A percentile compares a stretch with the other conserved stretches of the same genome.
Conservation (phyloP, 2,797 vertebrate species). For the Lates japonicus region DNA sequence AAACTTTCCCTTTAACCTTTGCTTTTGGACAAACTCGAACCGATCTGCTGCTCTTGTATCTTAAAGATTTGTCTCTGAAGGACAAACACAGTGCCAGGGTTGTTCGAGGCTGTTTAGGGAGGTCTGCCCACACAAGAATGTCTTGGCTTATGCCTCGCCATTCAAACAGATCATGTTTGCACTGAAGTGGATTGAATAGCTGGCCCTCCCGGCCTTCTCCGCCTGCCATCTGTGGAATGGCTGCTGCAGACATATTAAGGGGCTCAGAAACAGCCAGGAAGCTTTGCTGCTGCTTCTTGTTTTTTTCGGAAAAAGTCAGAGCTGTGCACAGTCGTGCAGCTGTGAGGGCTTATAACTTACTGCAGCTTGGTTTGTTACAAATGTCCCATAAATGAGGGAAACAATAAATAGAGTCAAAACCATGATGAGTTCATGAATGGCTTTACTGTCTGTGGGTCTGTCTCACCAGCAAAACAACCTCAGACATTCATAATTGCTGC, state of each 20-base stretch:
- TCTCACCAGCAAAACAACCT: slow-evolving; percentile 32
- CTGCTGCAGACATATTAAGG: slow-evolving; percentile 68
- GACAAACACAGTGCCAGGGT: slow-evolving; percentile 73
- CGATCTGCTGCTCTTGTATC: slow-evolving; percentile 46
- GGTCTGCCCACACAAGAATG: slow-evolving; percentile 83
- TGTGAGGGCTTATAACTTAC: slow-evolving; percentile 42
- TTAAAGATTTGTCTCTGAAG: slow-evolving; percentile 52
- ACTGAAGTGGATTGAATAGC: slow-evolving; percentile 74
- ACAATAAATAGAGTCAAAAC: slow-evolving; percentile 47
- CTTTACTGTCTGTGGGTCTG: slow-evolving; percentile 38
- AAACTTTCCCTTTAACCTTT: slow-evolving; percentile 57
- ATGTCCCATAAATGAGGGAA: slow-evolving; percentile 38
- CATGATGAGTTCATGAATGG: slow-evolving; percentile 54
- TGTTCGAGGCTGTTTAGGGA: slow-evolving; percentile 74
- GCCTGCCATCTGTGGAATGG: slow-evolving; percentile 80
- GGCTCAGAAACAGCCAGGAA: slow-evolving; percentile 59
- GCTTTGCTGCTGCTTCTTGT: slow-evolving; percentile 54
- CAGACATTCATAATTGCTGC: slow-evolving; percentile 51
- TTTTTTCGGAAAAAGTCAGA: slow-evolving; percentile 18
- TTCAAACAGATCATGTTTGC: slow-evolving; percentile 81
- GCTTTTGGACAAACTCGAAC: slow-evolving; percentile 37
- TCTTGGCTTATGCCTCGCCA: slow-evolving; percentile 74
- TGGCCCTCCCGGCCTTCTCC: slow-evolving; percentile 67
- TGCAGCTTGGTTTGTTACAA: slow-evolving; percentile 38
- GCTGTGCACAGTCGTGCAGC: slow-evolving; percentile 49